A percentile compares a stretch with the other conserved stretches of the same genome.
These are phyloP conservation scores for Lepidurus packardi DNA, from an alignment of 1,140 invertebrate species.

Conservation along the genomic window DNA sequence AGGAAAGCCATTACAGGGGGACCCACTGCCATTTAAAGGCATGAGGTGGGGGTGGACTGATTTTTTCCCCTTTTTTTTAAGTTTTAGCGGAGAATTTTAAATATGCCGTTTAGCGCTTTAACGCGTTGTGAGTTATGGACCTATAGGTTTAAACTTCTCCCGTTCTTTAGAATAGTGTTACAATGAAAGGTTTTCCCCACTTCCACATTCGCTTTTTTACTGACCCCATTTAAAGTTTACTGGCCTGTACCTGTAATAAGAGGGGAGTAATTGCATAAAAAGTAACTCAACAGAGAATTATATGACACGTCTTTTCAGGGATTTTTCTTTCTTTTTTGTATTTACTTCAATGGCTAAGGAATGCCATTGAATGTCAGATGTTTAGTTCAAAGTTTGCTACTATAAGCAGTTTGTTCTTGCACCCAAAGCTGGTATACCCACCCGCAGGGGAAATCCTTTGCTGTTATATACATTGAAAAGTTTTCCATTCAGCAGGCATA, in stretches of 20 bases:
- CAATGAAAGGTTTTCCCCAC: not conserved
- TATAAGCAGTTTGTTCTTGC: not conserved
- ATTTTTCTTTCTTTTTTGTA: not conserved
- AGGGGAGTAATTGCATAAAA: no score
- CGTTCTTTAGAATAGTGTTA: not conserved
- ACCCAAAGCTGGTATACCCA: constrained; percentile 14
- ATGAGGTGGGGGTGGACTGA: not conserved
- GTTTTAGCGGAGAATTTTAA: not conserved
- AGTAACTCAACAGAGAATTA: no score
- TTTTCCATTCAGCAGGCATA: not conserved
- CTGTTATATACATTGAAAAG: not conserved
- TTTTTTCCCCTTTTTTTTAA: not conserved
- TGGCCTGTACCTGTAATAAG: no score
- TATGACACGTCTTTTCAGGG: no score
- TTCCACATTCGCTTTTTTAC: not conserved
- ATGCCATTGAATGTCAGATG: not conserved
- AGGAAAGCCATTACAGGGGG: not conserved
- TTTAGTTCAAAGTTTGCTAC: not conserved
- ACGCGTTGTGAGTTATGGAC: not conserved
- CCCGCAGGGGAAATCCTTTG: not conserved
- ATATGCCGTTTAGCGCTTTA: not conserved
- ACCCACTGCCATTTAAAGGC: not conserved
- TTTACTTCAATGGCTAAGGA: not conserved
- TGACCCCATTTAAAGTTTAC: not conserved
- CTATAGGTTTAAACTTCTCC: not conserved